Evolutionary conservation across 2,113 vertebrate genomes (phyloP).

Genomic region (Ctenodactylus gundi): DNA sequence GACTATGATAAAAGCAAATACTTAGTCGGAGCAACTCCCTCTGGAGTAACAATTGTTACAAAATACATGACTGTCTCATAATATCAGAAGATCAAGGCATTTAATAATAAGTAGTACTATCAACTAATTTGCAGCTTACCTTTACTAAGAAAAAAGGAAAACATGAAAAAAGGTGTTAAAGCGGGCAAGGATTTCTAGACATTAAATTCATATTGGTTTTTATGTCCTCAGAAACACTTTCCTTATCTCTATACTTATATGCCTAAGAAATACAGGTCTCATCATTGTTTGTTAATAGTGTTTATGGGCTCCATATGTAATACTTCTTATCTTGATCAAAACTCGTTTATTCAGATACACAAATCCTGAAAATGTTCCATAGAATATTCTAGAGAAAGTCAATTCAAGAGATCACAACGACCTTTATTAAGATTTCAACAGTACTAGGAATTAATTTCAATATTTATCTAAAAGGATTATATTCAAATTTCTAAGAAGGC

Average conservation of each 20-base stretch:
- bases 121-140: background rate
- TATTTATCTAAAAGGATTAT: background rate
- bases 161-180: background rate
- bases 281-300: background rate
- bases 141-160: background rate
- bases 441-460: background rate
- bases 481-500: conserved; percentile 26
- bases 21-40: background rate
- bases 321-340: conserved; percentile 2
- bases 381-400: background rate
- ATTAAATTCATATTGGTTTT: background rate
- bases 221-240: background rate
- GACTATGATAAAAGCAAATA: background rate
- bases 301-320: background rate
- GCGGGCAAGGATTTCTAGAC: background rate
- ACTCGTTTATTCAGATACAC: conserved; percentile 2
- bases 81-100: background rate
- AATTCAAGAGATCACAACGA: background rate
- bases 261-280: background rate
- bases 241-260: background rate
- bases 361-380: background rate
- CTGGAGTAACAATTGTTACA: background rate
- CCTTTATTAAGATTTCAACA: background rate
- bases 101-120: conserved; percentile 29
- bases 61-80: background rate